Conservation (phyloP, 2,797 vertebrate species). For the Sebastes reedi region DNA sequence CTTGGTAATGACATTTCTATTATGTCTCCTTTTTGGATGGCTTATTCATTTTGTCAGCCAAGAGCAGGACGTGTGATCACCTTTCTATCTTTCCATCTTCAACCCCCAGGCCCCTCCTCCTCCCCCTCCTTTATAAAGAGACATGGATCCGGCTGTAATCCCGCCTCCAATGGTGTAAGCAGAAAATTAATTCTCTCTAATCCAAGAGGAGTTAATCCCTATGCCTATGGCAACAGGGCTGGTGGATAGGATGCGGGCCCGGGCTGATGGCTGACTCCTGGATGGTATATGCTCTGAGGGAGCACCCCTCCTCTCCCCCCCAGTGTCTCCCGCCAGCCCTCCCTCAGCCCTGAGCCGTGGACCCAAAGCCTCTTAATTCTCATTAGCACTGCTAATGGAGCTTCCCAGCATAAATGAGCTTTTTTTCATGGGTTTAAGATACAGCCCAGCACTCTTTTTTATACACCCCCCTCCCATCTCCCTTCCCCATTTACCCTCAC, state of each 20-base stretch:
- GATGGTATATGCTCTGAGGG: constrained; percentile 42
- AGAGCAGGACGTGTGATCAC: constrained; percentile 29
- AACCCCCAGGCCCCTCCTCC: constrained; percentile 48
- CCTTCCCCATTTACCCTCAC: neutral
- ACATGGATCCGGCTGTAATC: constrained; percentile 84
- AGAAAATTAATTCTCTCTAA: constrained; percentile 87
- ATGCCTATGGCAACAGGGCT: constrained; percentile 70
- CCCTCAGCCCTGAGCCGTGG: constrained; percentile 58
- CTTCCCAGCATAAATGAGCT: constrained; percentile 77
- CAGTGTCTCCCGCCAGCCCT: constrained; percentile 22
- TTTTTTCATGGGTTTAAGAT: constrained; percentile 76
- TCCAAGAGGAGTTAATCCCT: constrained; percentile 84
- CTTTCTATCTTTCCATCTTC: constrained; percentile 62
- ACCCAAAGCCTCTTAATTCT: constrained; percentile 84
- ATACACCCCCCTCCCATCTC: constrained; percentile 11
- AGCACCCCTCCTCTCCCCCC: constrained; percentile 18
- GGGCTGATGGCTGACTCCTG: constrained; percentile 70
- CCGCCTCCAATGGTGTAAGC: constrained; percentile 84
- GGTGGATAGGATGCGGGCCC: constrained; percentile 54
- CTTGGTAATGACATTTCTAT: neutral
- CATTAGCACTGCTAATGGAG: constrained; percentile 84
- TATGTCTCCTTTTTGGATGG: neutral
- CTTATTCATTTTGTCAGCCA: constrained; percentile 20
- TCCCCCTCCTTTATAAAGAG: constrained; percentile 55
- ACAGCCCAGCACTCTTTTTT: constrained; percentile 38